Evolutionary conservation across 2,797 vertebrate species (phyloP).

Genomic region (Gadopsis bispinosus): DNA sequence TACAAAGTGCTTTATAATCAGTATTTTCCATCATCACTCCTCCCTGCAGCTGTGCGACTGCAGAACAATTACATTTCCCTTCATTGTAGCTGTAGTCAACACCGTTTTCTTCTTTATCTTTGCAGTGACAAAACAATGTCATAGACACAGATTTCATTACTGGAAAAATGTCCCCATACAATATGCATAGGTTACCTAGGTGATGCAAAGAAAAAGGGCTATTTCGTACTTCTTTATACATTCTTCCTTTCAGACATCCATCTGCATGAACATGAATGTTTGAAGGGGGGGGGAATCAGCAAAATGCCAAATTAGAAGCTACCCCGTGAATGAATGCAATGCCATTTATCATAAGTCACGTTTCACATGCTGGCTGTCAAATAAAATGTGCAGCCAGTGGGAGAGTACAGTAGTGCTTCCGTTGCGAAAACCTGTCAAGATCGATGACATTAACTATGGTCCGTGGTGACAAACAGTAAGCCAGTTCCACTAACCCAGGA

Average conservation of each 20-base stretch:
- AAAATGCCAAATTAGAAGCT: background rate
- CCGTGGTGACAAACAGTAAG: conserved; percentile 5
- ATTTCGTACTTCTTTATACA: background rate
- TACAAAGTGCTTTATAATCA: conserved; percentile 24
- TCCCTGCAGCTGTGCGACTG: background rate
- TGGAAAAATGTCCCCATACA: background rate
- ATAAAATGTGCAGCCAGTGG: background rate
- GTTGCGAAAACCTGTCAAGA: background rate
- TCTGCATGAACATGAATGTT: background rate
- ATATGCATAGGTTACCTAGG: background rate
- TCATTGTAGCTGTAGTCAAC: background rate
- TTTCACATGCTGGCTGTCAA: conserved; percentile 2
- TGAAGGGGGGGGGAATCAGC: background rate
- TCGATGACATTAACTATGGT: background rate
- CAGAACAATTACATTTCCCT: background rate
- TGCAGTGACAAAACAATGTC: background rate
- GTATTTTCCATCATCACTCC: conserved; percentile 12
- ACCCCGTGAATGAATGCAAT: background rate
- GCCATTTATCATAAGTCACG: background rate
- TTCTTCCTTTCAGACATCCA: background rate
- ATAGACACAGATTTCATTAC: background rate
- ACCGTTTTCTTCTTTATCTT: background rate
- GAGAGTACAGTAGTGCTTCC: background rate
- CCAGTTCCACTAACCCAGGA: background rate
- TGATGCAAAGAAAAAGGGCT: background rate